A percentile compares a stretch with the other conserved stretches of the same genome.
Conservation (phyloP, 1,140 invertebrate species). For the Seison nebaliae region DNA sequence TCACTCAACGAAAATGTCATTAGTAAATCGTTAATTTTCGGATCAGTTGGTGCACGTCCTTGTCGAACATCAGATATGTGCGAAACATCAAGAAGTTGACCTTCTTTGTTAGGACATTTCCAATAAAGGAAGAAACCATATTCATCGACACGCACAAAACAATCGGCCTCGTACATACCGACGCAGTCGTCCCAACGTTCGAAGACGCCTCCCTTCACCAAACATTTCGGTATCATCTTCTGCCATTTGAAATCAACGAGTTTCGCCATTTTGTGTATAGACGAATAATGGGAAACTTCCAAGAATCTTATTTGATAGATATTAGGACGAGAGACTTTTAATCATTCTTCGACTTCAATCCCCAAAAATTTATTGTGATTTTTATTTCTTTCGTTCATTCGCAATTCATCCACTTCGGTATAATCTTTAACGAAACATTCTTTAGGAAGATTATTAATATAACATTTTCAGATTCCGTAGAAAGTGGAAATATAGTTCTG, state of each 20-base stretch:
- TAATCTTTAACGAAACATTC: too few relatives aligned
- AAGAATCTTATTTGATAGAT: too few relatives aligned
- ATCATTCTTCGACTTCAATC: too few relatives aligned
- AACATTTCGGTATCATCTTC: conserved; percentile 56
- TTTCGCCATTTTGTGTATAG: conserved; percentile 64
- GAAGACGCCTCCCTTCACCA: conserved; percentile 54
- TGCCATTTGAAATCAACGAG: conserved; percentile 95
- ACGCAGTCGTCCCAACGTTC: conserved; percentile 86
- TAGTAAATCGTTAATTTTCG: conserved; percentile 8
- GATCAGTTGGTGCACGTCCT: conserved; percentile 56
- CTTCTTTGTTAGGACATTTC: conserved; percentile 80
- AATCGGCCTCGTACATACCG: conserved; percentile 57
- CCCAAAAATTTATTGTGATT: too few relatives aligned
- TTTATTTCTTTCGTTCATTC: too few relatives aligned
- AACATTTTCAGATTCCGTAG: too few relatives aligned
- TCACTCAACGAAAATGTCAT: conserved; percentile 13
- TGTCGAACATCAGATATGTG: conserved; percentile 82
- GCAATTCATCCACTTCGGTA: too few relatives aligned
- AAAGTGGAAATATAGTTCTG: too few relatives aligned
- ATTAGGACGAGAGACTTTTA: too few relatives aligned
- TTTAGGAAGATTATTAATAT: too few relatives aligned
- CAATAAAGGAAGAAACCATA: conserved; percentile 97
- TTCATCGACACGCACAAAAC: conserved; percentile 76
- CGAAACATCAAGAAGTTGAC: conserved; percentile 75
- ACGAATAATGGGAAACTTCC: too few relatives aligned